Base-by-base conservation (phyloP, 2,797 vertebrate genomes). In the Enteromius mattozi region DNA sequence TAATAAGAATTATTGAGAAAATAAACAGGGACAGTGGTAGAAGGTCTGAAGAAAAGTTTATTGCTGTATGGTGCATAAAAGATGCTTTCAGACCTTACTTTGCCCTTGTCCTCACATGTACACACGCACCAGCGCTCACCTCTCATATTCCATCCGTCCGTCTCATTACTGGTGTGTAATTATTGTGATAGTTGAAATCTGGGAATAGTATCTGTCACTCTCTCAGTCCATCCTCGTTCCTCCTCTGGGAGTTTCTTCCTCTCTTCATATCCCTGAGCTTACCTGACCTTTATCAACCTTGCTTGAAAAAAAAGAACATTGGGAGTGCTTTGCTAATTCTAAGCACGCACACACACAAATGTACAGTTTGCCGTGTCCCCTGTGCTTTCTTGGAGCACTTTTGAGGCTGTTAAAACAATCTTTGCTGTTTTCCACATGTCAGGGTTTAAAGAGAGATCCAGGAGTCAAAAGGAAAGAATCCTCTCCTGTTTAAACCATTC, bases 161-260 rank as follows among this genome's bases (percentile, higher is more conserved):
- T 84, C 72, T 83, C 68, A 75, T 82, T 88, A 85, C 79, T 86
- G 83, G 45, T 56, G 61, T 85, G 69, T 95, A 95, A 96, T 96
- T 96, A 96, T 95, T 95, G 90, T 94, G 93, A 95, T 94, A 92
- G 95, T 92, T 90, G 93, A 95, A 92, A 92, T 89, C 92, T 92
- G 92, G 92, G 92, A 93, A 94, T 93, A 92, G 92, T 92, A 92
- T 93, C 94, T 94, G 95, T 96, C 95, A 93, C 93, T 93, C 37
- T 94, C 94, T 94, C 90, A 92, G 92, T 93, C 77, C 40, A 54
- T 81, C 94, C 94, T 95, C 94, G 92, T 94, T 93, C 56, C 93
- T 95, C 93, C 91, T 91, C 92, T 93, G 92, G 89, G 90, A 71
- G 51, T 93, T 90, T 91, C 92, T 94, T 94, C 94, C 93, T 93